These are phyloP conservation scores for Pseudanteris insignis DNA, from an alignment of 2,888 invertebrate genomes.

Conservation along the genomic window DNA sequence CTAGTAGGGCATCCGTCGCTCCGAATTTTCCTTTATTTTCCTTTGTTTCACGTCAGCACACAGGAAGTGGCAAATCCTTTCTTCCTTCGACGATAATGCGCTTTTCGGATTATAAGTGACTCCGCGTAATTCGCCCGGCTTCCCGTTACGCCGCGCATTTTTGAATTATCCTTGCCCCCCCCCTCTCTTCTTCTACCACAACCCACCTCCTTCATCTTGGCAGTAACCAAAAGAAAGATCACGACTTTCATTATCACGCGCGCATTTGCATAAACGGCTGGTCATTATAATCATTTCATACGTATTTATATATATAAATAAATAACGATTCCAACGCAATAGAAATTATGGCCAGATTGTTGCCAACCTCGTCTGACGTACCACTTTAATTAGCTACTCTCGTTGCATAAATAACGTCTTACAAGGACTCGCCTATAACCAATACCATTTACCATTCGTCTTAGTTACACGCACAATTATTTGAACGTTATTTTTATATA, in stretches of 20 bases:
- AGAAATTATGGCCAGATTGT: too few relatives aligned
- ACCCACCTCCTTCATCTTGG: too few relatives aligned
- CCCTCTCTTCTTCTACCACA: too few relatives aligned
- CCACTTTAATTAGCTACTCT: too few relatives aligned
- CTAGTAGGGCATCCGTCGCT: constrained; percentile 41
- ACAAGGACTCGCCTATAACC: too few relatives aligned
- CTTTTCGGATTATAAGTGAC: constrained; percentile 47
- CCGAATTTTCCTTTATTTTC: constrained; percentile 47
- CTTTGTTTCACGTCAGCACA: constrained; percentile 47
- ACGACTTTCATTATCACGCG: constrained; percentile 29
- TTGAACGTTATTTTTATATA: too few relatives aligned
- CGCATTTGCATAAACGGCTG: constrained; percentile 4
- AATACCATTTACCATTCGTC: too few relatives aligned
- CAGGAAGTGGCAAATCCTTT: constrained; percentile 48
- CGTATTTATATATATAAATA: too few relatives aligned
- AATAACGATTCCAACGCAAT: too few relatives aligned
- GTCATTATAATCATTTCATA: background rate
- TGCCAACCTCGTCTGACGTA: too few relatives aligned
- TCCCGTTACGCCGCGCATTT: constrained; percentile 35
- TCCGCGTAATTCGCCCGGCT: constrained; percentile 39
- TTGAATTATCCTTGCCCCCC: constrained; percentile 42
- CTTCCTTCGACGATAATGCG: constrained; percentile 47
- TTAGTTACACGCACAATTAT: too few relatives aligned
- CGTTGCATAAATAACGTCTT: too few relatives aligned
- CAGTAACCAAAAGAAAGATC: constrained; percentile 21